Evolutionary conservation across 1,140 invertebrate genomes (phyloP), one percentile per base, ranked within the genome.

Genomic region (Zaprionus nigranus): DNA sequence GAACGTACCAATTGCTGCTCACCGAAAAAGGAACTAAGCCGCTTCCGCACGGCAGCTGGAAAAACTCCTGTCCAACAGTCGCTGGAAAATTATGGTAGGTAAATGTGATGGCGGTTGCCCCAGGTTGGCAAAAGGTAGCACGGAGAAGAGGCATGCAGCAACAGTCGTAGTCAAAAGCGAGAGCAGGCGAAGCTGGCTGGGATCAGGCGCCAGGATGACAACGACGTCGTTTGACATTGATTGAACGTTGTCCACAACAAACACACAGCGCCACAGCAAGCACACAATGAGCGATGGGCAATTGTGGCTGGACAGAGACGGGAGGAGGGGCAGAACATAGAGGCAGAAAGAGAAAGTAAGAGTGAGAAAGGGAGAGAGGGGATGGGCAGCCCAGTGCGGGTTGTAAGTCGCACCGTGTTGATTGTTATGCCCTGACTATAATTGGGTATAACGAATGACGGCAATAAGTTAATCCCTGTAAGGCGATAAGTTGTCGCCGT

Each of bases 221-320:
- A 76, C 69, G 62, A 71, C 67, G 75, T 75, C 40, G 40, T n/a
- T n/a, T 90, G 84, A 90, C 84, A 88, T 81, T 88, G 84, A 88
- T 88, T 79, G 84, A 88, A 88, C 81, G 85, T 79, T 90, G 85
- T 79, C 75, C 84, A 84, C 85, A 78, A 69, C 77, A 77, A 83
- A 80, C 72, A 28, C 53, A 28, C 22, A 26, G 22, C 30, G 40
- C 57, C 58, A 70, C 56, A 71, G 56, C 58, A 28, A 67, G 62
- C 65, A 70, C 72, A 61, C 69, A 74, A 28, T 64, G 56, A 66
- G 43, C 30, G 53, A 71, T 76, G 73, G 60, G 43, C 62, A 76
- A 66, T 64, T 46, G 68, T 26, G 28, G 56, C 20, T 20, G 22
- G 22, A 20, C 38, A 34, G 17, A 22, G 2, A n/a, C 6, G 22